phyloP scores from a whole-genome alignment of 2,797 vertebrate species.

The Protosalanx chinensis region DNA sequence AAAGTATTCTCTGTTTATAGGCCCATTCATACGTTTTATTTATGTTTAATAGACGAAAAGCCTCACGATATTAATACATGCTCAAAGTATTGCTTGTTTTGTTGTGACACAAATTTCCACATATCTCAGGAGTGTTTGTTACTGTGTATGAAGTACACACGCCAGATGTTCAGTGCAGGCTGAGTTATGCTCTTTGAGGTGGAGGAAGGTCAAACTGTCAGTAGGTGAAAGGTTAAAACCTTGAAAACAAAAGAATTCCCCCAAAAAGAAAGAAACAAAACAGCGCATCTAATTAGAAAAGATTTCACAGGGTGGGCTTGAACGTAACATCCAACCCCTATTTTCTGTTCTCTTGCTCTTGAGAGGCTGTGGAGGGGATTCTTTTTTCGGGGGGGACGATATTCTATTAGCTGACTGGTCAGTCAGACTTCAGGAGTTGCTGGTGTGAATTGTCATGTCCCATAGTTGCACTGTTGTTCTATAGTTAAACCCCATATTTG shows the following conservation, averaged over 20 bases:
- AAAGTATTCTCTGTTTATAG: constrained; percentile 43
- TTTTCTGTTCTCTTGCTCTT: not conserved
- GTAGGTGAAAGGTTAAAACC: constrained; percentile 58
- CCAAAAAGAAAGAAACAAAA: not conserved
- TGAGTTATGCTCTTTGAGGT: constrained; percentile 51
- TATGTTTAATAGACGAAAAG: constrained; percentile 24
- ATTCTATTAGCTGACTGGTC: too few relatives aligned
- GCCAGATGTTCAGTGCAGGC: constrained; percentile 56
- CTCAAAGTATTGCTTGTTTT: constrained; percentile 47
- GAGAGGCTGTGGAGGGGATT: not conserved
- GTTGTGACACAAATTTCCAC: constrained; percentile 47
- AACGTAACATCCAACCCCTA: not conserved
- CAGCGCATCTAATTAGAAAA: constrained; percentile 46
- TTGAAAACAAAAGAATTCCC: constrained; percentile 18
- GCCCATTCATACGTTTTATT: constrained; percentile 52
- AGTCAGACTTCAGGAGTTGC: too few relatives aligned
- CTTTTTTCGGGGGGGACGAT: too few relatives aligned
- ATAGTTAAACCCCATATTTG: not conserved
- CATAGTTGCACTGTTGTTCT: not conserved
- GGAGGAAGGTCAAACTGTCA: constrained; percentile 61
- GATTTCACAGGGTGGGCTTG: not conserved
- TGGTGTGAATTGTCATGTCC: constrained; percentile 3
- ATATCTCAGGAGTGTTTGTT: constrained; percentile 25
- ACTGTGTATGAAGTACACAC: constrained; percentile 21
- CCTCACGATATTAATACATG: constrained; percentile 51